Conservation (phyloP, 2,888 invertebrate genomes). For the Allophyes oxyacanthae region DNA sequence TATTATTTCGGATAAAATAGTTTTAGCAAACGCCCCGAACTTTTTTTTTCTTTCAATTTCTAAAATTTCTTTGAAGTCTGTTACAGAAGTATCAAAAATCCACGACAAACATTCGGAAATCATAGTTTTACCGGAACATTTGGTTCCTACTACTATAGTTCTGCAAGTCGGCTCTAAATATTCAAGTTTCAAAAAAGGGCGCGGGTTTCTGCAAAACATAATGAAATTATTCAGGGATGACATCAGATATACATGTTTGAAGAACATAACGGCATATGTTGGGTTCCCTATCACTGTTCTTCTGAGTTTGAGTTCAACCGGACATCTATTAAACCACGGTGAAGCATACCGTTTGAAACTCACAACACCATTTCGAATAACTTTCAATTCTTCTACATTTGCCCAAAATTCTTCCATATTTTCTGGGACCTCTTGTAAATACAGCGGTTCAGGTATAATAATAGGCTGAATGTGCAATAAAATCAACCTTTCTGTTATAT, state of each 20-base stretch:
- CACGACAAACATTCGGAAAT: slow-evolving; percentile 88
- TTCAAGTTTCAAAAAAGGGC: slow-evolving; percentile 88
- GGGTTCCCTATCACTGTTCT: slow-evolving; percentile 83
- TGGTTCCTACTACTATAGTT: slow-evolving; percentile 90
- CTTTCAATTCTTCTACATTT: slow-evolving; percentile 67
- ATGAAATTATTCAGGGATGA: slow-evolving; percentile 85
- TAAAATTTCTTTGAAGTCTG: slow-evolving; percentile 72
- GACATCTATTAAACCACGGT: slow-evolving; percentile 90
- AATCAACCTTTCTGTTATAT: slow-evolving; percentile 79
- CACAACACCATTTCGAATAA: slow-evolving; percentile 66
- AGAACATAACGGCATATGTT: slow-evolving; percentile 89
- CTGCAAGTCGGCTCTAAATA: slow-evolving; percentile 90
- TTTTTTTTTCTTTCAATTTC: slow-evolving; percentile 69
- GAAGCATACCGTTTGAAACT: slow-evolving; percentile 82
- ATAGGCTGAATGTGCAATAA: slow-evolving; percentile 72
- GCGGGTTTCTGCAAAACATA: slow-evolving; percentile 90
- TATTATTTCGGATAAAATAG: slow-evolving; percentile 79
- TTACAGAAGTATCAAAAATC: slow-evolving; percentile 83
- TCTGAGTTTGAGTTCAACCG: slow-evolving; percentile 90
- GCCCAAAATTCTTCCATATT: slow-evolving; percentile 83
- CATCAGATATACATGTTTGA: slow-evolving; percentile 90
- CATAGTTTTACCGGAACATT: slow-evolving; percentile 89
- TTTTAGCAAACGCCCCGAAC: slow-evolving; percentile 66
- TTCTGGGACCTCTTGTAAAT: slow-evolving; percentile 74
- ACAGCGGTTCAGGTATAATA: slow-evolving; percentile 78